Conservation (phyloP, 2,113 vertebrate species). For the Hepsetus odoe region DNA sequence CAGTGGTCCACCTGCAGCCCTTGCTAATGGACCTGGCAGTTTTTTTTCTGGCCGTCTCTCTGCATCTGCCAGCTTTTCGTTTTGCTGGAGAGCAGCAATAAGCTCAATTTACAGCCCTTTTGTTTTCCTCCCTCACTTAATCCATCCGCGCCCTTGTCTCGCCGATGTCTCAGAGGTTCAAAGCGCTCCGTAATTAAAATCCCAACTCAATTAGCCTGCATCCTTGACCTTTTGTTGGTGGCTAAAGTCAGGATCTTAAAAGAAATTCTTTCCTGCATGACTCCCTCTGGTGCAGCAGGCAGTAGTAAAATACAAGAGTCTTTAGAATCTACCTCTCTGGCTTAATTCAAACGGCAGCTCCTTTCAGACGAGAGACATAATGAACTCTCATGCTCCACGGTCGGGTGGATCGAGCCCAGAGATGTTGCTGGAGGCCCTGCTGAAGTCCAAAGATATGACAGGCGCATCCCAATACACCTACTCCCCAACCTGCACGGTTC, state of each 20-base stretch:
- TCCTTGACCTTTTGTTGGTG: constrained; percentile 65
- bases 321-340: constrained; percentile 36
- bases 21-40: constrained; percentile 1
- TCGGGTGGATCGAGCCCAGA: not conserved
- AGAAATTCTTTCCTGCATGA: constrained; percentile 58
- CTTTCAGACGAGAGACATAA: constrained; percentile 17
- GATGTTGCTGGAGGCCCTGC: not conserved
- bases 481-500: not conserved
- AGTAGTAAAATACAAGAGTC: constrained; percentile 32
- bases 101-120: constrained; percentile 25
- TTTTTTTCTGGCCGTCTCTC: not conserved
- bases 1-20: constrained; percentile 65
- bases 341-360: constrained; percentile 48
- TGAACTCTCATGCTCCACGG: not conserved
- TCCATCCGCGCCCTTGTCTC: constrained; percentile 1
- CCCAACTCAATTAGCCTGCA: constrained; percentile 62
- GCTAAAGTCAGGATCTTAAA: constrained; percentile 57
- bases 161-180: constrained; percentile 54
- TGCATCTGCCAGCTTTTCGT: not conserved
- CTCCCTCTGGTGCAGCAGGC: constrained; percentile 39
- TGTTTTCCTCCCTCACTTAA: not conserved
- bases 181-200: constrained; percentile 67
- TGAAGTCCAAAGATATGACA: not conserved
- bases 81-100: constrained; percentile 15
- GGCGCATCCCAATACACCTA: not conserved